Evolutionary conservation across 2,113 vertebrate species (phyloP).

Genomic region (Sclerurus mexicanus): DNA sequence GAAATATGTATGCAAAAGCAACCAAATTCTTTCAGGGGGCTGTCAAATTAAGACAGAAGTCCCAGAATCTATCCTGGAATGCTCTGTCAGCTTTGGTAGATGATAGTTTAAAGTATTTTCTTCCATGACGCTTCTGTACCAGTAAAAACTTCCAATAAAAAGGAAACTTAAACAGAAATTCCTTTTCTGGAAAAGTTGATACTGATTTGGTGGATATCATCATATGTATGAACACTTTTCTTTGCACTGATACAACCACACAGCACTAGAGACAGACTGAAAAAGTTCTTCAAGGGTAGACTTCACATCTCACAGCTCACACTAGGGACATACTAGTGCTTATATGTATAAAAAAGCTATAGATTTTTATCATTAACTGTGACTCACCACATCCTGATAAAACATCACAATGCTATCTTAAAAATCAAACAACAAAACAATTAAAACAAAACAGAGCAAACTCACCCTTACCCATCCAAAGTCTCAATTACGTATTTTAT

Average conservation of each 20-base stretch:
- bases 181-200: not conserved
- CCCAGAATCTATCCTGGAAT: not conserved
- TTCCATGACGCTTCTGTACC: not conserved
- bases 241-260: not conserved
- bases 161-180: not conserved
- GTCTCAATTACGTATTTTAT: not conserved
- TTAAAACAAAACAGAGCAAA: not conserved
- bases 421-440: not conserved
- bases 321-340: not conserved
- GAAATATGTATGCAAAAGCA: not conserved
- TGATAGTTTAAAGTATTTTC: not conserved
- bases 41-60: not conserved
- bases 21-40: not conserved
- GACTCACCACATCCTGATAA: not conserved
- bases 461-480: not conserved
- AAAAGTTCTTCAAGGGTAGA: not conserved
- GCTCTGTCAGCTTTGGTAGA: not conserved
- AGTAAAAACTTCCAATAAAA: not conserved
- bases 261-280: not conserved
- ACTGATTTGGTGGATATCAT: not conserved
- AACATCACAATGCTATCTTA: not conserved
- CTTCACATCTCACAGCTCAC: not conserved
- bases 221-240: not conserved
- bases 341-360: not conserved
- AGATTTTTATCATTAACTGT: not conserved